Conservation (phyloP, 2,113 vertebrate genomes). For the Isichthys henryi region DNA sequence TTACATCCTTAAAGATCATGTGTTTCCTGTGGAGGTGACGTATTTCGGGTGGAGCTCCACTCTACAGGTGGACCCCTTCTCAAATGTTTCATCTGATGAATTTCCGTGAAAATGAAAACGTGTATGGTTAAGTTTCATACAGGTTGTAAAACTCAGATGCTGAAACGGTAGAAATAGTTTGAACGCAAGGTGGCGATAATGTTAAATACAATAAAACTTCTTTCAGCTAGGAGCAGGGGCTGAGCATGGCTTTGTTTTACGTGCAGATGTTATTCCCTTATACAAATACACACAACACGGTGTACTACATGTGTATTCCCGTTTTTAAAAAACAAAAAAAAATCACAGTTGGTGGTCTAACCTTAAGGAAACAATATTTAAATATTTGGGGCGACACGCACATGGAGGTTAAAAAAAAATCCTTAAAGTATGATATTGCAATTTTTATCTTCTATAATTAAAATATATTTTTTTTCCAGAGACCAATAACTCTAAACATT, state of each 20-base stretch:
- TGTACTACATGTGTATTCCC: neutral
- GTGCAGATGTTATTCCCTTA: neutral
- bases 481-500: neutral
- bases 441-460: neutral
- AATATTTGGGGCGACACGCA: neutral
- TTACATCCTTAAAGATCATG: no score
- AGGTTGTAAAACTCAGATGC: neutral
- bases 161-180: neutral
- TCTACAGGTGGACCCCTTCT: no score
- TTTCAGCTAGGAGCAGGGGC: neutral
- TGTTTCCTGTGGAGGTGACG: no score
- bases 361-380: neutral
- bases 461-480: neutral
- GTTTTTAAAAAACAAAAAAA: neutral
- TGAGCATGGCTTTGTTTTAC: neutral
- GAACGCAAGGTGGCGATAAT: slow-evolving; percentile 3
- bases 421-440: neutral
- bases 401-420: neutral
- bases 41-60: no score
- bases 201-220: neutral
- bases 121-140: neutral
- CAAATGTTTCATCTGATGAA: neutral
- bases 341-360: neutral
- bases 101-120: neutral
- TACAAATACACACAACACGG: neutral